Evolutionary conservation across 37 sponge, comb jelly and placozoan genomes (phyloP).

Genomic region (Tethya wilhelma): DNA sequence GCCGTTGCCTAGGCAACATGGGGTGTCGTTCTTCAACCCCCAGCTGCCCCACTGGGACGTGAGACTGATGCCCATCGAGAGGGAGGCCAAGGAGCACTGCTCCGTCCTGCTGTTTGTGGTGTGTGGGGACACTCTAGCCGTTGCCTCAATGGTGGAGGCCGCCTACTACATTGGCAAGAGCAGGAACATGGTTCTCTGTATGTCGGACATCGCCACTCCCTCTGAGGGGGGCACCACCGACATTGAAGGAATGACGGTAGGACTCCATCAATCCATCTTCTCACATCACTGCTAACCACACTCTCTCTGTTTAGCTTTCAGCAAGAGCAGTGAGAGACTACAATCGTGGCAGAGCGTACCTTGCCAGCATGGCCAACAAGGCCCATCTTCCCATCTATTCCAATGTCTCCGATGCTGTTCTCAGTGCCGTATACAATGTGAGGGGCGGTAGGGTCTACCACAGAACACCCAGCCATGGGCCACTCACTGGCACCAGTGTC

Average conservation of each 20-base stretch:
- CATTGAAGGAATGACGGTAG: constrained; percentile 52
- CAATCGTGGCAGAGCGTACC: constrained; percentile 81
- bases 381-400: constrained; percentile 49
- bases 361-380: constrained; percentile 57
- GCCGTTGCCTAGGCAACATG: constrained; percentile 30
- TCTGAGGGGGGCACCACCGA: not conserved
- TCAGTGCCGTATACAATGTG: constrained; percentile 30
- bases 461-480: not conserved
- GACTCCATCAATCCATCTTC: too few species aligned
- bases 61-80: constrained; percentile 74
- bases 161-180: constrained; percentile 66
- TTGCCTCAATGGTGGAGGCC: constrained; percentile 82
- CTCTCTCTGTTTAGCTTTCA: constrained; percentile 32
- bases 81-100: constrained; percentile 73
- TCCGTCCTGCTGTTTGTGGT: constrained; percentile 61
- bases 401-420: constrained; percentile 35
- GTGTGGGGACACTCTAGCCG: constrained; percentile 51
- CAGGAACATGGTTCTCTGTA: constrained; percentile 54
- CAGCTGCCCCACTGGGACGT: constrained; percentile 82
- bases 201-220: constrained; percentile 34
- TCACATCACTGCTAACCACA: too few species aligned
- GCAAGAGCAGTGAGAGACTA: constrained; percentile 74
- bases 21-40: constrained; percentile 78
- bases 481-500: constrained; percentile 7
- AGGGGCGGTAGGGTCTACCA: not conserved